Evolutionary conservation across 2,888 invertebrate genomes (phyloP).

Genomic region (Mimumesa dahlbomi): DNA sequence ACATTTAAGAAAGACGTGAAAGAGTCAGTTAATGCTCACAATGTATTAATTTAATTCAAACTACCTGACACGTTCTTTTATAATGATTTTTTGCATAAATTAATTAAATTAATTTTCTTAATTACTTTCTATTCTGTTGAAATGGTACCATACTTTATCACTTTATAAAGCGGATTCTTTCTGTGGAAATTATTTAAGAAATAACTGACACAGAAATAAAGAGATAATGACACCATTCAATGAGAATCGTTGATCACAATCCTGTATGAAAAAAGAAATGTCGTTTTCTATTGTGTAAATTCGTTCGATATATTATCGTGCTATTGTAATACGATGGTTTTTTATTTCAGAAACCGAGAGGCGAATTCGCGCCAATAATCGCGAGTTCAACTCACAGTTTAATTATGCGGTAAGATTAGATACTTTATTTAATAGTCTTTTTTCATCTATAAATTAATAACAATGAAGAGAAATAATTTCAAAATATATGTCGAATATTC

Average conservation of each 20-base stretch:
- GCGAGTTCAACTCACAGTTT: constrained; percentile 97
- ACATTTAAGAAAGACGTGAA: too few species aligned
- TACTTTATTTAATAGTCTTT: neutral
- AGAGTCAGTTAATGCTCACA: too few species aligned
- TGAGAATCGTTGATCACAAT: constrained; percentile 56
- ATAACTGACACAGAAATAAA: too few species aligned
- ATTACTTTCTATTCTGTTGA: too few species aligned
- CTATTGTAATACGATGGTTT: constrained; percentile 1
- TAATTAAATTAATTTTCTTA: too few species aligned
- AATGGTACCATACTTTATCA: too few species aligned
- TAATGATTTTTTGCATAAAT: too few species aligned
- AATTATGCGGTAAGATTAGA: constrained; percentile 93
- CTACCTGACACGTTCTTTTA: too few species aligned
- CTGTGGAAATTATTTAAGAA: too few species aligned
- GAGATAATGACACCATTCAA: constrained; percentile 14
- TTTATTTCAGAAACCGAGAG: constrained; percentile 95
- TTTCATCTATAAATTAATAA: constrained; percentile 6
- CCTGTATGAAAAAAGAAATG: neutral
- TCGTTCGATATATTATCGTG: neutral
- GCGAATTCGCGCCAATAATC: constrained; percentile 97
- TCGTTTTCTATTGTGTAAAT: neutral
- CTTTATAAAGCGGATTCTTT: too few species aligned
- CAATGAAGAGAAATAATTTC: neutral
- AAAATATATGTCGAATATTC: too few species aligned
- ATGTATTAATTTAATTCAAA: too few species aligned